Evolutionary conservation across 2,888 invertebrate species (phyloP), one percentile per base, ranked within the genome.

Genomic region (Aelia acuminata): DNA sequence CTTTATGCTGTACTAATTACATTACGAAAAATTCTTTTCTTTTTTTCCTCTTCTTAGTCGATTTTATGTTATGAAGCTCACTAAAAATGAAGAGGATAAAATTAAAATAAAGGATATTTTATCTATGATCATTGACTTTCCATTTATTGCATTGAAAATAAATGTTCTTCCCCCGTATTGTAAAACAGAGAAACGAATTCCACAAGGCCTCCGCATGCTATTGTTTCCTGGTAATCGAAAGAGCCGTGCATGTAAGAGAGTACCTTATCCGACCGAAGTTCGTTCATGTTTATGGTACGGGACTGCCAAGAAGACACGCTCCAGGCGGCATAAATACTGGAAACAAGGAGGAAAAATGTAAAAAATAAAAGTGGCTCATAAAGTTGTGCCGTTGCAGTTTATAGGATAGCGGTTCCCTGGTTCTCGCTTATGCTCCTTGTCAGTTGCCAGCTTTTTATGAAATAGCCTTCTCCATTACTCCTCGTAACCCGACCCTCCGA

Each of bases 361-460:
- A 80, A 80, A 80, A 80, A 80, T 43, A 80, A 47, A 47, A 80
- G 39, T 39, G n/a, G 80, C 39, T 80, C 80, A 43, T 80, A 80
- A 80, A 80, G 80, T 80, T 47, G 43, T n/a, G 22, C 13, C 18
- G 39, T 39, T 22, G 43, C 80, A 43, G 43, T 80, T 80, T 80
- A 80, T 80, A 80, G 80, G 80, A 80, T 47, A 35, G 80, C 80
- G 80, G 80, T 80, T 80, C 80, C 8, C 80, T 80, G 80, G 43
- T 47, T 80, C 43, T n/a, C 80, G 80, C 80, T 80, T 80, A 80
- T 80, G 80, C 80, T 80, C 39, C 43, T n/a, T 43, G 80, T 80
- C 80, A 43, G 80, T 80, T 47, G 80, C 80, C 43, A 80, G 39
- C 80, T 80, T 80, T 80, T 80, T 80, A 80, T 80, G 80, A 80